Conservation (phyloP, 2,113 vertebrate species). For the Hoplias malabaricus region DNA sequence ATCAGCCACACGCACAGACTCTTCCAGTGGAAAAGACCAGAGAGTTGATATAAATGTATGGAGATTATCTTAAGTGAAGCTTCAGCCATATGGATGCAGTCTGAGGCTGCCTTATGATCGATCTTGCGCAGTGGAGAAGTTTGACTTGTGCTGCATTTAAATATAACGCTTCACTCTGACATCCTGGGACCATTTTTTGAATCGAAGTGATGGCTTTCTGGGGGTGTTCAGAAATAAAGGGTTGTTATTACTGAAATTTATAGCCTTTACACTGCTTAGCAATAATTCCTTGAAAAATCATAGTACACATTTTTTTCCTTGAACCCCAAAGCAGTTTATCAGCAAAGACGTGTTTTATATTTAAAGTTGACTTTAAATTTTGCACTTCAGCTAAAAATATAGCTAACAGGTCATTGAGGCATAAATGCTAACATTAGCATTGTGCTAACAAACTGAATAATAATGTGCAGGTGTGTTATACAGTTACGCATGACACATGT, state of each 20-base stretch:
- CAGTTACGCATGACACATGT: no score
- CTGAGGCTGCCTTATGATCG: not conserved
- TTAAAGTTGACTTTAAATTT: no score
- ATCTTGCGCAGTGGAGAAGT: not conserved
- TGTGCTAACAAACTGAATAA: no score
- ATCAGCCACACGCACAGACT: conserved; percentile 15
- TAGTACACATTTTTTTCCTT: not conserved
- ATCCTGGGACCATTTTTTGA: not conserved
- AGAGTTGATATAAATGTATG: conserved; percentile 19
- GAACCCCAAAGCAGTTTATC: no score
- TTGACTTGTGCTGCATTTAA: not conserved
- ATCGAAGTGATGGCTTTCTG: not conserved
- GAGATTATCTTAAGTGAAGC: conserved; percentile 2
- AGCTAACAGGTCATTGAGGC: no score
- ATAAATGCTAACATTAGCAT: no score
- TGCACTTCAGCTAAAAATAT: no score
- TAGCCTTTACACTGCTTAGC: no score
- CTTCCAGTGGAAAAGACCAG: not conserved
- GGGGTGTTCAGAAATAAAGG: not conserved
- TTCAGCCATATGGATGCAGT: not conserved
- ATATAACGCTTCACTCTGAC: not conserved
- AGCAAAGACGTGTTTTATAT: no score
- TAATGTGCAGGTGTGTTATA: no score
- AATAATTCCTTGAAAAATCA: no score
- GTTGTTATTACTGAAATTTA: not conserved